Conservation (phyloP, 2,113 vertebrate species). For the Anarhynchus alexandrinus region DNA sequence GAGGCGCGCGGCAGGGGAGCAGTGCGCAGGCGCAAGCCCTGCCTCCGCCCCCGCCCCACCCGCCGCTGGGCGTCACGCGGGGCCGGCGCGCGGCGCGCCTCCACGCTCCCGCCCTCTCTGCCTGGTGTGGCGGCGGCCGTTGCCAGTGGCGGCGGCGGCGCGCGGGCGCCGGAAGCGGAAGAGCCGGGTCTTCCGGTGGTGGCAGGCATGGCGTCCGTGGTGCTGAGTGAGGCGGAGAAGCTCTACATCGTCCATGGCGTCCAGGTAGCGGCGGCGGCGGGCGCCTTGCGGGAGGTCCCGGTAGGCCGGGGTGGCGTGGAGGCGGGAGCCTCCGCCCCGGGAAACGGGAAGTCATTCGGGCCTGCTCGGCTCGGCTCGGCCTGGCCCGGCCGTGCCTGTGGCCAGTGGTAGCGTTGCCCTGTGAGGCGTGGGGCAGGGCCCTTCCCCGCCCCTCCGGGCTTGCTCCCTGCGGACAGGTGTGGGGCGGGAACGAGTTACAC, state of each 20-base stretch:
- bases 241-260: conserved; percentile 92
- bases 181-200: conserved; percentile 15
- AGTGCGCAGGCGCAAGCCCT: neutral
- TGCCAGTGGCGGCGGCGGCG: neutral
- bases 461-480: neutral
- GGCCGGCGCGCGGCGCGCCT: too few relatives aligned
- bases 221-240: conserved; percentile 92
- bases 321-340: neutral
- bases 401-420: neutral
- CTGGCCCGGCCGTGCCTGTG: neutral
- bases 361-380: neutral
- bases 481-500: neutral
- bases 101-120: neutral
- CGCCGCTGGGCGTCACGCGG: neutral
- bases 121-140: neutral
- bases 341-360: too few relatives aligned
- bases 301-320: neutral
- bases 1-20: neutral
- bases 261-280: conserved; percentile 70
- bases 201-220: conserved; percentile 81
- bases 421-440: neutral
- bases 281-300: neutral
- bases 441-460: neutral
- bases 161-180: conserved; percentile 1
- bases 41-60: neutral